Conservation (phyloP, 2,113 vertebrate species). For the Cryptotis parvus region DNA sequence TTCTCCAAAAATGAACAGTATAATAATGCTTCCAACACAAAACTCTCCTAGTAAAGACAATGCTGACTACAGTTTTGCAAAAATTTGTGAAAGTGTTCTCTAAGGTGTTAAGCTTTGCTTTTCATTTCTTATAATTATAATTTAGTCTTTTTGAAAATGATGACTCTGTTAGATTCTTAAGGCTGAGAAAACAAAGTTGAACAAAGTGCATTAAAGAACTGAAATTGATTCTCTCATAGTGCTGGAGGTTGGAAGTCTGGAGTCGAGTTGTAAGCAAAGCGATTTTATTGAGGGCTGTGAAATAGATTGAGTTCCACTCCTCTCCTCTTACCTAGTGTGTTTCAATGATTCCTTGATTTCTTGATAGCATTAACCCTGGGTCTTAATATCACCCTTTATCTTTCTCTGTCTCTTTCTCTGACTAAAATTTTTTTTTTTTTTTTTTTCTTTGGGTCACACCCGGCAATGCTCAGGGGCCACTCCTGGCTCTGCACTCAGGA, state of each 20-base stretch:
- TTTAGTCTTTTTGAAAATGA: constrained; percentile 44
- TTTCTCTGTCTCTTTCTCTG: not conserved
- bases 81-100: constrained; percentile 34
- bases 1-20: constrained; percentile 59
- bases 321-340: not conserved
- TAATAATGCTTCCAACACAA: not conserved
- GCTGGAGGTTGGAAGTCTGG: not conserved
- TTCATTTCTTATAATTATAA: not conserved
- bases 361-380: not conserved
- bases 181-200: not conserved
- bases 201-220: not conserved
- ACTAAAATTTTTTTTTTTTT: not conserved
- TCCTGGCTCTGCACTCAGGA: too few relatives aligned
- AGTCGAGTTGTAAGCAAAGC: not conserved
- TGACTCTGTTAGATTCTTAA: not conserved
- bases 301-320: not conserved
- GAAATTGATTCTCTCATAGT: not conserved
- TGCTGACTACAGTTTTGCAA: not conserved
- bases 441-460: too few relatives aligned
- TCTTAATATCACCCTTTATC: not conserved
- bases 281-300: not conserved
- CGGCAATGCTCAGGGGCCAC: too few relatives aligned
- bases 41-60: not conserved
- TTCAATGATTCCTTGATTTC: not conserved
- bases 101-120: not conserved